Evolutionary conservation across 2,888 invertebrate genomes (phyloP), one percentile per base, ranked within the genome.

Genomic region (Nomada flava): DNA sequence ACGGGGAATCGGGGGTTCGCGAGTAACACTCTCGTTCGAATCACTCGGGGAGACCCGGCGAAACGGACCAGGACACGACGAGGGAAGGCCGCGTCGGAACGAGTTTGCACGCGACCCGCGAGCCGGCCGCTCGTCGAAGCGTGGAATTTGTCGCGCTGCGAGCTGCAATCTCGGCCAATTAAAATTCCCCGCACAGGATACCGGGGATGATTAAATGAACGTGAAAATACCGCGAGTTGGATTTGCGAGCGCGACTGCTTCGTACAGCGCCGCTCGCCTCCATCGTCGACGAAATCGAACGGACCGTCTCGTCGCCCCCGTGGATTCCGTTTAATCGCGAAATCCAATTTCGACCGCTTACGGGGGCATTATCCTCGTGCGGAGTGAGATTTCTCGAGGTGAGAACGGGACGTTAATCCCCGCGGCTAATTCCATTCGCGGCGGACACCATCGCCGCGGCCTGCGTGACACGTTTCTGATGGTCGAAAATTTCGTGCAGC

Each of bases 91-190:
- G 20, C 13, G 20, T 1, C 1, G 50, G 1, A n/a, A 11, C 36
- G n/a, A 67, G 67, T 11, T 42, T 15, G 18, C 18, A 13, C 18
- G 36, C 20, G 13, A n/a, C 20, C 20, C 11, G 52, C 65, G 65
- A 53, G 52, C 65, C 65, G 52, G 29, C 36, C n/a, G 50, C 9
- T 29, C 62, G 57, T 13, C 47, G 59, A 3, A 71, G 62, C 65
- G 57, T 65, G 81, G 76, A 83, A 83, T 77, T 73, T 77, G 76
- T 81, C 81, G 81, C 82, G 65, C 18, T 57, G 67, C 70, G 57
- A 77, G 70, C 60, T 64, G 73, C 70, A 83, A 81, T 81, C 70
- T 70, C 70, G 18, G 57, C 67, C 81, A 81, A 83, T 83, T 81
- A 83, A 83, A 69, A 76, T 83, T 63, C 69, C 62, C 57, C 18